Base-by-base conservation (phyloP, 1,140 invertebrate genomes). In the Drosophila novamexicana region DNA sequence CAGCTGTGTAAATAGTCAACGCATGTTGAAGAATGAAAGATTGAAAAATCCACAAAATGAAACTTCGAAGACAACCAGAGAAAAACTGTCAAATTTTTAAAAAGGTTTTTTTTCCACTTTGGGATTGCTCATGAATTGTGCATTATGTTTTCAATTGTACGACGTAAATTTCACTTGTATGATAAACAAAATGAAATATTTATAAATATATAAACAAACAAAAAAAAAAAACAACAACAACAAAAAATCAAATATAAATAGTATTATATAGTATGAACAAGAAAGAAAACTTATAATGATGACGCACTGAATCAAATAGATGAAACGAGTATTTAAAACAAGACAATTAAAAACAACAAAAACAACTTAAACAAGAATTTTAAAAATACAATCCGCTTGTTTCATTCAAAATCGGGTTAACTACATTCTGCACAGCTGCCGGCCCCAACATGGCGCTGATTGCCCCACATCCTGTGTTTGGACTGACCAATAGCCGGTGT, bases 231-330 rank as follows among this genome's bases (percentile, higher is more conserved):
- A 64, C n/a, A 45, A 42, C 68, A 59, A 74, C 18, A 59, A 79
- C 83, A 79, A 76, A 65, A 73, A 44, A 61, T 49, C 53, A 76
- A 39, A 77, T 75, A 81, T 81, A 67, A 36, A 50, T 81, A 73
- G 50, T 67, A 67, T 61, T 66, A 67, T 79, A 72, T 57, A 76
- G 47, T 37, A 74, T 50, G 53, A 75, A 62, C 52, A 65, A 44
- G 62, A 57, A 82, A 61, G 50, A 74, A 71, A 61, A 74, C 14
- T 45, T 80, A 64, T 86, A 69, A 81, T 90, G 81, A 90, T 80
- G 79, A 90, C 88, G 88, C 88, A 91, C 88, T 91, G 88, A 90
- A 91, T 91, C 77, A 91, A 91, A 91, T 91, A 91, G 88, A 88
- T 77, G 86, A 91, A 91, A 90, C 75, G 79, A 89, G 84, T 89